Evolutionary conservation across 2,113 vertebrate genomes (phyloP), one percentile per base, ranked within the genome.

Genomic region (Piprites chloris): DNA sequence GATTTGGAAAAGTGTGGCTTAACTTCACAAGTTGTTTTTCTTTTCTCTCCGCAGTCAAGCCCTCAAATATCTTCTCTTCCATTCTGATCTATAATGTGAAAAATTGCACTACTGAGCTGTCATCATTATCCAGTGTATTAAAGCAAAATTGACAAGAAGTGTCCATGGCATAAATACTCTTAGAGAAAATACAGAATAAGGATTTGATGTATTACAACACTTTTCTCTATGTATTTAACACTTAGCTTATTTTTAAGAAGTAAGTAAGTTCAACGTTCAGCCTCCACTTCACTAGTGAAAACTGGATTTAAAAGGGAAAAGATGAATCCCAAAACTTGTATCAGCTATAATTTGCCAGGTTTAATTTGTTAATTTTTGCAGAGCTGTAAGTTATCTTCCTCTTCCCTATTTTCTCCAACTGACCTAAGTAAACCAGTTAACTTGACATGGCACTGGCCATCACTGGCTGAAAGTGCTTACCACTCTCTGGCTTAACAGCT

Each of bases 61-160:
- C 78, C 85, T 77, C 76, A 84, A 53, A 93, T 86, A 41, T 61
- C 63, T 97, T 94, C 73, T 81, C 3, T 92, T 95, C 96, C 87
- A 42, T 89, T 75, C 84, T 96, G 95, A 96, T 79, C 46, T 87
- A 71, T 85, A 98, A 98, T 98, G 98, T 98, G 98, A 98, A 98
- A 93, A 96, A 94, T 97, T 97, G 97, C 92, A 97, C 82, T 95
- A 97, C 96, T 97, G 97, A 97, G 84, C 84, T 97, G 85, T 94
- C 81, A 77, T 90, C 46, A 16, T 93, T 93, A 61, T 91, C 85
- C 23, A 35, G 58, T 76, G 20, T 88, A 61, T 89, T 89, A 90
- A 89, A 72, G 42, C 32, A 94, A 92, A 89, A 84, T 85, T 94
- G 67, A 76, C 68, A 71, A 18, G 56, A 77, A 74, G 61, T 71